These are phyloP conservation scores for Colaptes auratus DNA, from an alignment of 2,113 vertebrate species.

Conservation along the genomic window DNA sequence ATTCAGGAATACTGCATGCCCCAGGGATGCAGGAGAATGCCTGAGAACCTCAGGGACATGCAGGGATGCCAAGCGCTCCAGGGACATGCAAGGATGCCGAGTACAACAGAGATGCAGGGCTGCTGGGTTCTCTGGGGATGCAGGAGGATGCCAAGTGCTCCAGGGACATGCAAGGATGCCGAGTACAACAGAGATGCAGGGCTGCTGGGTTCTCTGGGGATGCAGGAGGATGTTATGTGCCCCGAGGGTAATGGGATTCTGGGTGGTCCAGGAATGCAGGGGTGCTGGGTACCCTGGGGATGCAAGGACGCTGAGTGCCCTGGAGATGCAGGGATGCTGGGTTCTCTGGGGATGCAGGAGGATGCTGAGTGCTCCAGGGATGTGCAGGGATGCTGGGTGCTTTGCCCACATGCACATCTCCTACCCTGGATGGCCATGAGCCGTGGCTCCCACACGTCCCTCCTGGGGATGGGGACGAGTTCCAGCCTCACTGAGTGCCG, in stretches of 20 bases:
- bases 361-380: background rate
- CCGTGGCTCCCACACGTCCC: rapidly evolving
- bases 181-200: background rate
- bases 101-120: rapidly evolving
- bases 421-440: rapidly evolving
- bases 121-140: background rate
- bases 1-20: background rate
- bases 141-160: background rate
- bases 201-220: too few species aligned
- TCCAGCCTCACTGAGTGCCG: background rate
- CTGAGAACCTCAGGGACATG: background rate
- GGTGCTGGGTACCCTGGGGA: background rate
- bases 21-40: background rate
- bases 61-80: background rate
- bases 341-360: background rate
- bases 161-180: too few species aligned
- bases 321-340: background rate
- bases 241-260: background rate
- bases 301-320: background rate
- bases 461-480: rapidly evolving
- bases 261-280: background rate
- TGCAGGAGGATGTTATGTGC: background rate
- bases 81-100: background rate
- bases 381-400: background rate
- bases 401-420: background rate